phyloP scores from a whole-genome alignment of 2,888 invertebrate species.

The Incurvaria masculella region DNA sequence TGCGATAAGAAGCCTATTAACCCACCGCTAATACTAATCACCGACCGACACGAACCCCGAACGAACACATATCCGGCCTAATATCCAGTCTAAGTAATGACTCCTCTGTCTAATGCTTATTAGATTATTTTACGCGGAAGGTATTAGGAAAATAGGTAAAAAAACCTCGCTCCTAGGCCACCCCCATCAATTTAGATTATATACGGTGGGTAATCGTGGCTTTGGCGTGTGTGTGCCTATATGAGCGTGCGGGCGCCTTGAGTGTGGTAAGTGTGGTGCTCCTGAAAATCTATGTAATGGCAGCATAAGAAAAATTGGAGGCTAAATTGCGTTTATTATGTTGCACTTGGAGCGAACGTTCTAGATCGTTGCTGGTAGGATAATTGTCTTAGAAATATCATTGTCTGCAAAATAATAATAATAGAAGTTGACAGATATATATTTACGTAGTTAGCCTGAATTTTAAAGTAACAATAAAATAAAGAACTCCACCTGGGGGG shows the following conservation, averaged over 20 bases:
- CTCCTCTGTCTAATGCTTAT: conserved; percentile 36
- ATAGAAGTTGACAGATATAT: too few species aligned
- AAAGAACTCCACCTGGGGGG: too few species aligned
- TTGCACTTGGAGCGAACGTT: too few species aligned
- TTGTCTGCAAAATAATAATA: too few species aligned
- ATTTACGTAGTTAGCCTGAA: too few species aligned
- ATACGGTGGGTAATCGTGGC: conserved; percentile 39
- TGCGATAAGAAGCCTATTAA: background rate
- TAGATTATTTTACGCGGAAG: conserved; percentile 52
- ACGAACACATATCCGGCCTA: background rate
- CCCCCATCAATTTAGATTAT: conserved; percentile 55
- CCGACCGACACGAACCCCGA: background rate
- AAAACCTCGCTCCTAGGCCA: conserved; percentile 44
- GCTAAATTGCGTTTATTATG: conserved; percentile 35
- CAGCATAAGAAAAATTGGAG: conserved; percentile 51
- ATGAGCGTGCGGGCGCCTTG: background rate
- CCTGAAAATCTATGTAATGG: conserved; percentile 48
- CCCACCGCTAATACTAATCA: background rate
- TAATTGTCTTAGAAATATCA: too few species aligned
- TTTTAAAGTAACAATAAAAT: too few species aligned
- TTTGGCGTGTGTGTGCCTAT: conserved; percentile 13
- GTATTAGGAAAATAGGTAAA: conserved; percentile 51
- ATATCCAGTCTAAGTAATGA: conserved; percentile 37
- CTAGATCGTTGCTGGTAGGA: too few species aligned
- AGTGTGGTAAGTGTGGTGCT: background rate